phyloP scores from a whole-genome alignment of 2,888 invertebrate species.

The Rhorus exstirpatorius region DNA sequence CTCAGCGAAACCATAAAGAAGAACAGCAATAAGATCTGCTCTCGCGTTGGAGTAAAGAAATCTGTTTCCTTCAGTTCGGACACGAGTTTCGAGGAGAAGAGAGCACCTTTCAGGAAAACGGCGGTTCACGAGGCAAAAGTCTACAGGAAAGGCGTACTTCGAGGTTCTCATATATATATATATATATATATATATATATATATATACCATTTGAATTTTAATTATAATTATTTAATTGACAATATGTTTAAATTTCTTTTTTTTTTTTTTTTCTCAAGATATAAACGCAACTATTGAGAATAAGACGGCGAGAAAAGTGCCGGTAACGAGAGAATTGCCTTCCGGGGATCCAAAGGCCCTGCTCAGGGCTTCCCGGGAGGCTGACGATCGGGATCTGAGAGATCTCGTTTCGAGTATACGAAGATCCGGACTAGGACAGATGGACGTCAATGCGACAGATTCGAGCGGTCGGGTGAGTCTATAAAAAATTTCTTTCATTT shows the following conservation, averaged over 20 bases:
- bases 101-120: slow-evolving; percentile 75
- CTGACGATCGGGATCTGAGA: slow-evolving; percentile 86
- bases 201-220: no score
- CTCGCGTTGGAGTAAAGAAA: slow-evolving; percentile 77
- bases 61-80: slow-evolving; percentile 84
- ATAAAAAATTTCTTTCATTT: slow-evolving; percentile 5
- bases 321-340: slow-evolving; percentile 77
- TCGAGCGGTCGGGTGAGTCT: slow-evolving; percentile 88
- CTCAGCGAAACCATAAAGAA: slow-evolving; percentile 72
- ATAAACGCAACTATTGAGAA: slow-evolving; percentile 66
- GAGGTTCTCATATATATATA: slow-evolving; percentile 20
- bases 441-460: slow-evolving; percentile 87
- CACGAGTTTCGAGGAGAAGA: slow-evolving; percentile 81
- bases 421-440: slow-evolving; percentile 82
- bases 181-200: no score
- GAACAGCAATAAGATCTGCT: slow-evolving; percentile 66
- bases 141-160: slow-evolving; percentile 82
- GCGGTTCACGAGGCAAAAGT: slow-evolving; percentile 83
- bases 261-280: slow-evolving; percentile 45
- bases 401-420: slow-evolving; percentile 86
- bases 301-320: slow-evolving; percentile 74
- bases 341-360: slow-evolving; percentile 84
- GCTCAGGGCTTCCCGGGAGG: slow-evolving; percentile 87
- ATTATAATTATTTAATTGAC: background rate
- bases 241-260: no score